These are phyloP conservation scores for Euglossa dilemma DNA, from an alignment of 1,140 invertebrate genomes.

Conservation along the genomic window DNA sequence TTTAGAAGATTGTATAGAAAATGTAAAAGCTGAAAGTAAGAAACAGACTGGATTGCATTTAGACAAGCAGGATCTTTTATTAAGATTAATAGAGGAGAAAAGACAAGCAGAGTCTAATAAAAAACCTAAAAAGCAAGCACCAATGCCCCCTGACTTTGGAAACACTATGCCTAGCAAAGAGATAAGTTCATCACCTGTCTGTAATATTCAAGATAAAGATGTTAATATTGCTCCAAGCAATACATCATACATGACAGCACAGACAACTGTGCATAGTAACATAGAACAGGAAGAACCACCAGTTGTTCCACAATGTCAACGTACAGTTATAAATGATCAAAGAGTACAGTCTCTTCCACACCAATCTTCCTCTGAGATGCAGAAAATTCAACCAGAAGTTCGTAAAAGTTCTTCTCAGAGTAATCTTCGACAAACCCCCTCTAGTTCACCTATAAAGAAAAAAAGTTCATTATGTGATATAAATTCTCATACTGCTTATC, in stretches of 20 bases:
- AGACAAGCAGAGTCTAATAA: slow-evolving; percentile 80
- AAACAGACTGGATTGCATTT: slow-evolving; percentile 81
- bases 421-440: slow-evolving; percentile 60
- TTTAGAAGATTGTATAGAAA: slow-evolving; percentile 86
- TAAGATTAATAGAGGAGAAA: slow-evolving; percentile 86
- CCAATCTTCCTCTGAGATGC: slow-evolving; percentile 69
- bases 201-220: slow-evolving; percentile 62
- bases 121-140: slow-evolving; percentile 79
- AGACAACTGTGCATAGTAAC: slow-evolving; percentile 55
- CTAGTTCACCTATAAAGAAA: slow-evolving; percentile 72
- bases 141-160: slow-evolving; percentile 79
- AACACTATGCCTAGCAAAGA: slow-evolving; percentile 75
- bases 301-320: slow-evolving; percentile 44
- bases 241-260: slow-evolving; percentile 65
- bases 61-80: slow-evolving; percentile 85
- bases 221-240: slow-evolving; percentile 64
- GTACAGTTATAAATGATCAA: slow-evolving; percentile 46
- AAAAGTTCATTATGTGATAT: slow-evolving; percentile 78
- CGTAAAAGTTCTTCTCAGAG: slow-evolving; percentile 67
- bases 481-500: slow-evolving; percentile 86
- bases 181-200: slow-evolving; percentile 45
- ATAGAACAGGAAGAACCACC: slow-evolving; percentile 37
- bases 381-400: slow-evolving; percentile 62
- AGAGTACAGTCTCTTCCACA: slow-evolving; percentile 64
- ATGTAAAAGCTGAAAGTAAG: slow-evolving; percentile 83